Conservation (phyloP, 2,113 vertebrate genomes). For the Malaclemys terrapin region DNA sequence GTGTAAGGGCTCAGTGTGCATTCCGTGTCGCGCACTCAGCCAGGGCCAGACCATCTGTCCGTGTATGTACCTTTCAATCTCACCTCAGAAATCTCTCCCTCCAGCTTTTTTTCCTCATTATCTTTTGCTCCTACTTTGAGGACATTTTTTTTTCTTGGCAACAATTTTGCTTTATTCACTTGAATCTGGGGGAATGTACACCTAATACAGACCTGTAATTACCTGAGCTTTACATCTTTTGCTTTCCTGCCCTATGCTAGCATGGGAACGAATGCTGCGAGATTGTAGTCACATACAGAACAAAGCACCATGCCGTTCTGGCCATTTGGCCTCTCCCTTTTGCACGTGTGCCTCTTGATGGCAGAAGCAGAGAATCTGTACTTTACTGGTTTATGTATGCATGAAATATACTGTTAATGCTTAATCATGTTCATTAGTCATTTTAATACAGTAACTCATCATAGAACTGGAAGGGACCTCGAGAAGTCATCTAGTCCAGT, state of each 20-base stretch:
- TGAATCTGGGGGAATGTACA: not conserved
- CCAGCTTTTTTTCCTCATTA: not conserved
- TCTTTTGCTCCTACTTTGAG: not conserved
- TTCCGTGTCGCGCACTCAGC: not conserved
- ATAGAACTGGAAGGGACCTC: no score
- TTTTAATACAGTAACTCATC: not conserved
- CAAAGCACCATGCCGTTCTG: not conserved
- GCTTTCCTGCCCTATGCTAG: not conserved
- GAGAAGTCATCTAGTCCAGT: no score
- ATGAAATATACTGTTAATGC: not conserved
- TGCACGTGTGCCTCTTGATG: not conserved
- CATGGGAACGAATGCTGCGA: rapidly evolving
- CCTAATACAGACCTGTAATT: not conserved
- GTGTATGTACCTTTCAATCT: not conserved
- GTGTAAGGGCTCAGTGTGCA: not conserved
- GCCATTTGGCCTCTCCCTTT: not conserved
- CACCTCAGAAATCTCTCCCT: not conserved
- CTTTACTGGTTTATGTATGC: not conserved
- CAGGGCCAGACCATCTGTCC: not conserved
- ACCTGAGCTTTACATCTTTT: not conserved
- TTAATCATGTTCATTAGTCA: not conserved
- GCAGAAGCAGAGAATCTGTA: not conserved
- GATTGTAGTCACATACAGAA: not conserved
- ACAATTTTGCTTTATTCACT: not conserved
- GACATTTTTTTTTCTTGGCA: not conserved